Evolutionary conservation across 37 sponge, comb jelly and placozoan genomes (phyloP), one percentile per base, ranked within the genome.

Genomic region (Ianthella basta): DNA sequence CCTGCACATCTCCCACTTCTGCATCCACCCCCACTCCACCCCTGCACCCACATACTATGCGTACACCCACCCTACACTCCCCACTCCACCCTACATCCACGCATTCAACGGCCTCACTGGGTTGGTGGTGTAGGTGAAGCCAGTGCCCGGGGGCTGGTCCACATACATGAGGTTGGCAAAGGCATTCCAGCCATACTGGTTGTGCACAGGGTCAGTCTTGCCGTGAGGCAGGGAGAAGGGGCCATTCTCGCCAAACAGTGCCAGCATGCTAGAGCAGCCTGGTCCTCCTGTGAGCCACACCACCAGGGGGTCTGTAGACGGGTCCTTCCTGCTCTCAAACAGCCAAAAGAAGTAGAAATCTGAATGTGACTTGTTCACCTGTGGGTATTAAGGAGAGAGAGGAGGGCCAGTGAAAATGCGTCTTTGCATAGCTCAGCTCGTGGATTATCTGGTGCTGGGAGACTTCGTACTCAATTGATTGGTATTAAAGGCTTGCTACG

Each of bases 201-300:
- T 96, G 79, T 61, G 82, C 29, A 68, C 70, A 3, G 91, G 91
- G 10, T 80, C 90, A 18, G 80, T 82, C 6, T 36, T 67, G 40
- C 81, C 88, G 2, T 82, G 59, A 0, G 74, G 69, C 35, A 96
- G 82, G 27, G 90, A 79, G 70, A 96, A 96, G 38, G 96, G 96
- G 14, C 96, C 96, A 86, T 96, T 96, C 82, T 96, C 96, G 0
- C 60, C 65, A 24, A 96, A 70, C 53, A 96, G 84, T 37, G 91
- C 96, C 63, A 96, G 85, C 75, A 75, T 65, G 69, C 93, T 92
- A 32, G 96, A 90, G 87, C 96, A 96, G 0, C 96, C 96, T 10
- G 96, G 96, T 4, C 96, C 96, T 20, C 96, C 96, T 8, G 93
- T 96, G 74, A 96, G 55, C 96, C 96, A 96, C 64, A 96, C 68